A percentile compares a stretch with the other conserved stretches of the same genome.
These are phyloP conservation scores for Amphipyra berbera DNA, from an alignment of 2,888 invertebrate species.

Conservation along the genomic window DNA sequence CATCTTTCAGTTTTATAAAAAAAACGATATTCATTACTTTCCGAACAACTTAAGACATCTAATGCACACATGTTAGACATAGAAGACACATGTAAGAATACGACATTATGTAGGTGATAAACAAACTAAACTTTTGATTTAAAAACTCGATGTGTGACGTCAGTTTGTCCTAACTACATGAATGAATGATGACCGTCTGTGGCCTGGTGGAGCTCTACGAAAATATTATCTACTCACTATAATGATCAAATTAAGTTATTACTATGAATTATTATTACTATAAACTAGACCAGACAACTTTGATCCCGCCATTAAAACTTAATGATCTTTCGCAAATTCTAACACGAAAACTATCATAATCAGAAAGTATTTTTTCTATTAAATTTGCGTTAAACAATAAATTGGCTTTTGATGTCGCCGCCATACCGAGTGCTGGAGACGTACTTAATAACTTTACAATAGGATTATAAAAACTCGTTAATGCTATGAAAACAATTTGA, in stretches of 20 bases:
- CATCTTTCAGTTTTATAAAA: no score
- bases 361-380: conserved; percentile 19
- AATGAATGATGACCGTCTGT: conserved; percentile 23
- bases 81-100: neutral
- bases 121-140: conserved; percentile 8
- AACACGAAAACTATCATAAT: conserved; percentile 22
- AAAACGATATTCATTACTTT: no score
- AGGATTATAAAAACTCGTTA: conserved; percentile 19
- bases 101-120: neutral
- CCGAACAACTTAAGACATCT: no score
- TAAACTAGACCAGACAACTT: conserved; percentile 3
- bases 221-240: conserved; percentile 21
- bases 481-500: conserved; percentile 21
- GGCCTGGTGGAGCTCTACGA: conserved; percentile 20
- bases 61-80: no score
- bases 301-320: conserved; percentile 20
- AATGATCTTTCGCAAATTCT: conserved; percentile 10
- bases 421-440: conserved; percentile 9
- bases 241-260: conserved; percentile 13
- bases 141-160: conserved; percentile 12
- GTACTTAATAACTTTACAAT: conserved; percentile 18
- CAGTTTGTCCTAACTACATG: conserved; percentile 7
- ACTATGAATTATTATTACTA: conserved; percentile 2
- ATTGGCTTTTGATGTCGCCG: conserved; percentile 13
- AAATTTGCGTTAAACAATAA: conserved; percentile 15